Conservation (phyloP, 2,113 vertebrate species). For the Sarotherodon lohbergeri region DNA sequence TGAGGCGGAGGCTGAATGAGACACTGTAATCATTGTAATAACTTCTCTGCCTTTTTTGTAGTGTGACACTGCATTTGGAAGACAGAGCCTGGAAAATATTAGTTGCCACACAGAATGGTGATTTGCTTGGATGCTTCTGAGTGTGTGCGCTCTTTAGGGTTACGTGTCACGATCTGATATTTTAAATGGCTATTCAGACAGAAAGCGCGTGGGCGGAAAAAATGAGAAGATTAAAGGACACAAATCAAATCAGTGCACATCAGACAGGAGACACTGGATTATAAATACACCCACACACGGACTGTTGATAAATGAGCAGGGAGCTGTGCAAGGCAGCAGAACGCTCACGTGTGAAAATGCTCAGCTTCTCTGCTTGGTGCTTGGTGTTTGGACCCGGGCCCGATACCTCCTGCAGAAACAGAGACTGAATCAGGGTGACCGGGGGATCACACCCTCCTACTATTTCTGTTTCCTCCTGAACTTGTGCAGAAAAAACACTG, state of each 20-base stretch:
- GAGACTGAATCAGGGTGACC: slow-evolving; percentile 14
- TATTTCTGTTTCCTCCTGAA: slow-evolving; percentile 68
- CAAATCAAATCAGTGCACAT: neutral
- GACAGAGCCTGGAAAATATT: neutral
- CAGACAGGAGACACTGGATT: neutral
- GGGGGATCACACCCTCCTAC: slow-evolving; percentile 61
- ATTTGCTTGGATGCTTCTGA: neutral
- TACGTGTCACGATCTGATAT: neutral
- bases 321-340: neutral
- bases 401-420: neutral
- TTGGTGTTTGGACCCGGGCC: neutral
- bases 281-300: neutral
- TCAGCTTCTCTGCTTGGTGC: neutral
- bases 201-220: neutral
- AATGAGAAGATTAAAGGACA: neutral
- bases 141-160: neutral
- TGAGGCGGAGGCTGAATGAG: neutral
- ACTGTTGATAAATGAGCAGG: neutral
- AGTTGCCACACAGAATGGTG: neutral
- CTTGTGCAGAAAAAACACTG: slow-evolving; percentile 52
- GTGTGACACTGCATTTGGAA: neutral
- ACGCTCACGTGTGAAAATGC: neutral
- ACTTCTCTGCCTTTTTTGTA: neutral
- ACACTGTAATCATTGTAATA: neutral
- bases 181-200: neutral